Conservation (phyloP, 1,140 invertebrate genomes). For the Calliphora vicina region DNA sequence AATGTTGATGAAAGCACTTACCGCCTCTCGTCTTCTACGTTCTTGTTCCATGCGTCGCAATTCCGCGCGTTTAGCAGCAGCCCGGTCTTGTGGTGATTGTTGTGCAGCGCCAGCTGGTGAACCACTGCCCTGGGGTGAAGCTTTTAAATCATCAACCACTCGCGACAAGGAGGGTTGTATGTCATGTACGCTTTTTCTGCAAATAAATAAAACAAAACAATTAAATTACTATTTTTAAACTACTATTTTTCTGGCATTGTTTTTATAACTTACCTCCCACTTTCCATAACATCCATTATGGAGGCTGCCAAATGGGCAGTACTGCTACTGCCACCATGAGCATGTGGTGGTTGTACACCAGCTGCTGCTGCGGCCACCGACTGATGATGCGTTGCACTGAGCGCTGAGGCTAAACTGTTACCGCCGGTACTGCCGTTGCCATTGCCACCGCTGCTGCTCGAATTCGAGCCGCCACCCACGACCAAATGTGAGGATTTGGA, state of each 20-base stretch:
- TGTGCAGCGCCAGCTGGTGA: conserved; percentile 65
- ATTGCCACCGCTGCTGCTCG: conserved; percentile 37
- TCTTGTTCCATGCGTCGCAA: conserved; percentile 87
- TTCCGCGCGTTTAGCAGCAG: conserved; percentile 78
- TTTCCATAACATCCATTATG: conserved; percentile 57
- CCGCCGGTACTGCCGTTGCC: conserved; percentile 38
- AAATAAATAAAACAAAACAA: conserved; percentile 9
- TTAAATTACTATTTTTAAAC: no score
- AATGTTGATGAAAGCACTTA: no score
- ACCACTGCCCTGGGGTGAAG: conserved; percentile 62
- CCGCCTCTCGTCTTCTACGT: conserved; percentile 87
- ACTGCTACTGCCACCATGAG: conserved; percentile 37
- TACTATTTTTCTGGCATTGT: neutral
- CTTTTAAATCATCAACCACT: conserved; percentile 67
- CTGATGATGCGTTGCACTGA: conserved; percentile 35
- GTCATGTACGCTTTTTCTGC: conserved; percentile 66
- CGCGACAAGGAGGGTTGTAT: conserved; percentile 59
- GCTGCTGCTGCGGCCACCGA: conserved; percentile 40
- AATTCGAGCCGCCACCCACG: neutral
- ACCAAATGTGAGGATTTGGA: conserved; percentile 64
- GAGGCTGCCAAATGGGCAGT: conserved; percentile 35
- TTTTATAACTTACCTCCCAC: conserved; percentile 49
- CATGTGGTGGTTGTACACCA: conserved; percentile 35
- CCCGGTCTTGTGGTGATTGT: conserved; percentile 73
- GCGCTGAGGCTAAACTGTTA: conserved; percentile 40